A percentile compares a stretch with the other conserved stretches of the same genome.
These are phyloP conservation scores for Heterotis niloticus DNA, from an alignment of 2,113 vertebrate species.

Conservation along the genomic window DNA sequence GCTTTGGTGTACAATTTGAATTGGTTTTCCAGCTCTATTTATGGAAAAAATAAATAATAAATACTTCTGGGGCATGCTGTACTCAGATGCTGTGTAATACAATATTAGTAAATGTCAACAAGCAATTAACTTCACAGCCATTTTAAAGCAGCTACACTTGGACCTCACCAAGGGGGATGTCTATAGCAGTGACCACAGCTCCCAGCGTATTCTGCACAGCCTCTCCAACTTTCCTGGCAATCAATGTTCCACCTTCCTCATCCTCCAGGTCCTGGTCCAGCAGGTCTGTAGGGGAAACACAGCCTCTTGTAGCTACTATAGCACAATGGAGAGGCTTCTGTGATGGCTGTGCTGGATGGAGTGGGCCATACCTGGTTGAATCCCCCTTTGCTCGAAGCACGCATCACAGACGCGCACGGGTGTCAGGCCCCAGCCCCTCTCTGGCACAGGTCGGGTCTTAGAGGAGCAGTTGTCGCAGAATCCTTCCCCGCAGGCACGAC, in stretches of 20 bases:
- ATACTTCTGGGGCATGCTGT: not conserved
- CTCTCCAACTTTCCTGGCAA: conserved; percentile 93
- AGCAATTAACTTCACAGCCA: no score
- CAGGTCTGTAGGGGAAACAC: conserved; percentile 63
- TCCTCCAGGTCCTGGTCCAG: conserved; percentile 76
- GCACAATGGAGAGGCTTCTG: not conserved
- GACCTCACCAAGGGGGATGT: conserved; percentile 89
- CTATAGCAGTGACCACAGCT: conserved; percentile 90
- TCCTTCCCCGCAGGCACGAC: conserved; percentile 92
- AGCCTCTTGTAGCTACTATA: no score
- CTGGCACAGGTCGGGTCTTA: conserved; percentile 85
- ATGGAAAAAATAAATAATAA: no score
- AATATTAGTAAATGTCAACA: no score
- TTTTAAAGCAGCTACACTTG: no score
- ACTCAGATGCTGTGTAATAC: no score
- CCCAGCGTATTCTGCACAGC: conserved; percentile 94
- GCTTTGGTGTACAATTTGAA: no score
- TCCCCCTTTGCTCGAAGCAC: conserved; percentile 80
- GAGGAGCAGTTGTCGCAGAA: conserved; percentile 93
- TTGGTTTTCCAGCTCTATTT: no score
- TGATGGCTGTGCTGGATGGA: no score
- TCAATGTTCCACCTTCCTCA: conserved; percentile 87
- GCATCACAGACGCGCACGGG: conserved; percentile 90
- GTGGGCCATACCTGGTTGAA: conserved; percentile 68
- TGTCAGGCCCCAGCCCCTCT: conserved; percentile 90